Evolutionary conservation across 2,113 vertebrate genomes (phyloP).

Genomic region (Ptychochromis oligacanthus): DNA sequence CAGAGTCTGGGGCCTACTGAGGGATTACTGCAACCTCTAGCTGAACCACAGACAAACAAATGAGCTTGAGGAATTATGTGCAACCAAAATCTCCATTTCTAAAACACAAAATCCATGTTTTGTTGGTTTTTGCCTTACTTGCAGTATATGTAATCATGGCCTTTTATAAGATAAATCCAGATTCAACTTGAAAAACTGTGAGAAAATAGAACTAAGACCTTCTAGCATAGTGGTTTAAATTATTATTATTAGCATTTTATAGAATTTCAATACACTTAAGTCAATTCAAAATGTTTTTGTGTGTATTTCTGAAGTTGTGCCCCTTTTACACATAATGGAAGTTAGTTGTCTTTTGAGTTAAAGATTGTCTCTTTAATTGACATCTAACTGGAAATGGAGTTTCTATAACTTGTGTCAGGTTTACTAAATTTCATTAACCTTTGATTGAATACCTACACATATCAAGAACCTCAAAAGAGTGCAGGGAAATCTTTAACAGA

Average conservation of each 20-base stretch:
- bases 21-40: slow-evolving; percentile 62
- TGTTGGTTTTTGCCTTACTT: not conserved
- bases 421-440: slow-evolving; percentile 42
- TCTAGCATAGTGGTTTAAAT: not conserved
- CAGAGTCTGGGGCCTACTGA: slow-evolving; percentile 51
- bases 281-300: not conserved
- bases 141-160: not conserved
- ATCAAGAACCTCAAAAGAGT: slow-evolving; percentile 11
- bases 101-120: slow-evolving; percentile 18
- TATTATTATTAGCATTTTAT: not conserved
- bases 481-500: not conserved
- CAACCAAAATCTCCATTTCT: slow-evolving; percentile 16
- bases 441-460: slow-evolving; percentile 26
- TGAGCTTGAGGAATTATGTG: slow-evolving; percentile 27
- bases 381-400: slow-evolving; percentile 19
- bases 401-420: slow-evolving; percentile 29
- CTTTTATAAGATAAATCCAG: not conserved
- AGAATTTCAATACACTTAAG: not conserved
- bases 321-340: not conserved
- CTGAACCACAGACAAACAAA: slow-evolving; percentile 61
- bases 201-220: not conserved
- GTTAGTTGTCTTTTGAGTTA: slow-evolving; percentile 16
- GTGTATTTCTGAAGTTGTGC: not conserved
- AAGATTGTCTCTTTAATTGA: slow-evolving; percentile 32
- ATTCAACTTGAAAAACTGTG: not conserved